A percentile compares a stretch with the other conserved stretches of the same genome.
phyloP scores from a whole-genome alignment of 2,113 vertebrate species.

The Glareola pratincola region DNA sequence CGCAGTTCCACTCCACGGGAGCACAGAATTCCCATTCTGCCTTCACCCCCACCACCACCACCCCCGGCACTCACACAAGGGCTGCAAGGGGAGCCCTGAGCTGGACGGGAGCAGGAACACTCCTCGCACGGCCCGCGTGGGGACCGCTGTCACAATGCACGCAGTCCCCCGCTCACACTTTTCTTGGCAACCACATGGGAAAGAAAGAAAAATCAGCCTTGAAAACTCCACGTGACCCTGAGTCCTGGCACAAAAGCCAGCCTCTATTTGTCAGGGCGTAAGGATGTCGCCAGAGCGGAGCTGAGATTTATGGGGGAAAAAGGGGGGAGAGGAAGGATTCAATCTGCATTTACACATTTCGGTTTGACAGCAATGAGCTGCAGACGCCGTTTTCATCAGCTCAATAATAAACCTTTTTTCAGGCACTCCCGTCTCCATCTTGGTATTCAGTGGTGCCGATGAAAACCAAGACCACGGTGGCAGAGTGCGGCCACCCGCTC shows the following conservation, averaged over 20 bases:
- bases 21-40: background rate
- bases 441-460: background rate
- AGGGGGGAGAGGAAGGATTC: background rate
- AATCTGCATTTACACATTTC: background rate
- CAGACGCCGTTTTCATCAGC: background rate
- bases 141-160: accelerated
- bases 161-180: background rate
- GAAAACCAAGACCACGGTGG: background rate
- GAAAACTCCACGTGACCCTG: background rate
- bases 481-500: background rate
- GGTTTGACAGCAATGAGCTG: background rate
- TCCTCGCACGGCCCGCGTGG: accelerated
- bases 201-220: background rate
- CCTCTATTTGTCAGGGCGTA: background rate
- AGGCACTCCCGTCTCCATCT: background rate
- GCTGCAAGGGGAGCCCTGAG: background rate
- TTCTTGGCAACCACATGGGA: background rate
- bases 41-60: too few species aligned
- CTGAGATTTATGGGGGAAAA: background rate
- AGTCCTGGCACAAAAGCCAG: background rate
- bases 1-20: accelerated
- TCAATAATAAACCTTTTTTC: background rate
- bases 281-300: accelerated
- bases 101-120: accelerated
- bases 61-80: accelerated